Base-by-base conservation (phyloP, 2,888 invertebrate species). In the Stomorhina lunata region DNA sequence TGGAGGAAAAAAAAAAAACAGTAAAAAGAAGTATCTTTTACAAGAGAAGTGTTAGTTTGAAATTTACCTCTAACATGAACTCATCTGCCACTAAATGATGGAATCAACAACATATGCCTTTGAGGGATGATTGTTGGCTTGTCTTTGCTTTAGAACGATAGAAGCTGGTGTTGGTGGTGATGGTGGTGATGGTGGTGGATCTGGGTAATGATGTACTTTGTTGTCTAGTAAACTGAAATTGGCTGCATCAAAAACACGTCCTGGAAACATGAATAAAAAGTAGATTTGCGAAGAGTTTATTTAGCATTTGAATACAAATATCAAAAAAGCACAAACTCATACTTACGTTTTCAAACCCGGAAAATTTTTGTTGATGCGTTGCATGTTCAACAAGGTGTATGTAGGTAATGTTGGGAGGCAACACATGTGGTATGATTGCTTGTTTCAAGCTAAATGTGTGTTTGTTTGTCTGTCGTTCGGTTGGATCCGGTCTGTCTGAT, bases 221-320 rank as follows among this genome's bases (percentile, higher is more conserved):
- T 72, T 66, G 76, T 83, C 79, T 73, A 78, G 45, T 6, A 61
- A 45, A 77, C n/a, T 79, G 81, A 20, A 78, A 80, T 78, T 84
- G 83, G 77, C 81, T 82, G 82, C 82, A 82, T 79, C 79, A 75
- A 66, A 82, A 82, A 79, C 82, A 82, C 82, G 82, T 82, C 79
- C 82, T 53, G 66, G 75, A 79, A 79, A 79, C 82, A 82, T 82
- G 82, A 82, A 82, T 82, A 59, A 75, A 71, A 59, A 79, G 71
- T 65, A 82, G 75, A 76, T 71, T 75, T 79, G 71, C 48, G 22
- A 71, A 65, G 71, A 82, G 73, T 79, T 76, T 82, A 76, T 82
- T 75, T 48, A 32, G 55, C 55, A 82, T 82, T 79, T 82, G 79
- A 82, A 79, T 79, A 82, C 63, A 73, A 73, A 66, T 22, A 57